Conservation (phyloP, 2,113 vertebrate genomes). For the Pterocles gutturalis region DNA sequence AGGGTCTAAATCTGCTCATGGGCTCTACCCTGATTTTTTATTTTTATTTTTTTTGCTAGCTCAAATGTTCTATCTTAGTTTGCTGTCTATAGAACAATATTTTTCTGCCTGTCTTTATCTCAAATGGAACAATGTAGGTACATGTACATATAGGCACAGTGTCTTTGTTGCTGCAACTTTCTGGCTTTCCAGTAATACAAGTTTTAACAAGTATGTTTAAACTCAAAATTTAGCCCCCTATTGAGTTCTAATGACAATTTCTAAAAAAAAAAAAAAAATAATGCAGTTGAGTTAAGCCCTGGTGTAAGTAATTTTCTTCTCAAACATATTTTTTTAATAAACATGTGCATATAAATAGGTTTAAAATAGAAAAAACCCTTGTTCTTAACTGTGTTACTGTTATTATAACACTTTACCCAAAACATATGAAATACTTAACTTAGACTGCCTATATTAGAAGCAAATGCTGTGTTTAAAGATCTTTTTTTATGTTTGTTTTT, state of each 20-base stretch:
- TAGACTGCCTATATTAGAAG: neutral
- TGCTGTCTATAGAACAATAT: neutral
- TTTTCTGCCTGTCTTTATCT: neutral
- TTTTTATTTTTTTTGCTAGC: neutral
- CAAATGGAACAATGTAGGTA: neutral
- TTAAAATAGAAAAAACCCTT: neutral
- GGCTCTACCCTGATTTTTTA: neutral
- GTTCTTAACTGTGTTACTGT: neutral
- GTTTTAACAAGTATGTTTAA: neutral
- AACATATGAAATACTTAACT: neutral
- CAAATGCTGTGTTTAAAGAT: neutral
- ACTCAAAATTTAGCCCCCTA: neutral
- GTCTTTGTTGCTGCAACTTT: neutral
- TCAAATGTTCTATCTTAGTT: neutral
- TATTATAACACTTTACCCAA: neutral
- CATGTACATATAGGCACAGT: too few relatives aligned
- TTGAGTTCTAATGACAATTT: neutral
- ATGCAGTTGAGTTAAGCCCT: neutral
- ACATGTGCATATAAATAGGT: neutral
- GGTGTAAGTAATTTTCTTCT: neutral
- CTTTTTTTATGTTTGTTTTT: neutral
- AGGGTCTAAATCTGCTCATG: neutral
- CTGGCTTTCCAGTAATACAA: neutral
- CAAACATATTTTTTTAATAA: neutral
- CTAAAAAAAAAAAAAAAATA: neutral